Percentiles rank a stretch among this genome's conserved stretches.
Evolutionary conservation across 2,888 invertebrate genomes (phyloP).

Genomic region (Anoplius nigerrimus): DNA sequence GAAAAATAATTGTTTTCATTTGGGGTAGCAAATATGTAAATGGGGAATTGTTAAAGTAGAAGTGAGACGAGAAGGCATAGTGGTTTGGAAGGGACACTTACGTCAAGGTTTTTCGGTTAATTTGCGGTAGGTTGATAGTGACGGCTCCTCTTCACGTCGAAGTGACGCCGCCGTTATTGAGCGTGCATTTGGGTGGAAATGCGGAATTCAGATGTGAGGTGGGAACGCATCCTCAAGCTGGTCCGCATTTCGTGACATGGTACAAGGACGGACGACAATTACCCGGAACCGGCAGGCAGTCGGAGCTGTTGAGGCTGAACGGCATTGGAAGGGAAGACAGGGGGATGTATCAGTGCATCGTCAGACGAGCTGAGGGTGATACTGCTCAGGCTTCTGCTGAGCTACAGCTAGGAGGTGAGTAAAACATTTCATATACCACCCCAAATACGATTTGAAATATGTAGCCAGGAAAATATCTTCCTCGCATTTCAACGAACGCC

Average conservation of each 20-base stretch:
- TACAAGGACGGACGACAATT: conserved; percentile 83
- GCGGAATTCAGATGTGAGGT: conserved; percentile 81
- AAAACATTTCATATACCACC: neutral
- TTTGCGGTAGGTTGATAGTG: conserved; percentile 77
- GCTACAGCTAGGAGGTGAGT: conserved; percentile 82
- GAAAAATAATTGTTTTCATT: too few species aligned
- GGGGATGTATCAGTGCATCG: conserved; percentile 87
- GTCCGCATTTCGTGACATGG: conserved; percentile 79
- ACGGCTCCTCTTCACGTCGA: conserved; percentile 82
- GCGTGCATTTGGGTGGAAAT: conserved; percentile 85
- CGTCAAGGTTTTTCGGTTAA: too few species aligned
- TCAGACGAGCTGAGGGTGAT: conserved; percentile 83
- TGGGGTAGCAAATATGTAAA: too few species aligned
- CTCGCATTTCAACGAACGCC: neutral
- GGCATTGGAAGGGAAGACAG: conserved; percentile 84
- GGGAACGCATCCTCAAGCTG: conserved; percentile 74
- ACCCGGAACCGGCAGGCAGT: conserved; percentile 81
- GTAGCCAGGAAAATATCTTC: conserved; percentile 23
- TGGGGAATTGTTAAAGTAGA: too few species aligned
- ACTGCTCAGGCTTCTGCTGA: conserved; percentile 87
- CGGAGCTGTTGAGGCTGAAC: conserved; percentile 80
- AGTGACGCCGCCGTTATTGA: conserved; percentile 80
- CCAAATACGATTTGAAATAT: too few species aligned
- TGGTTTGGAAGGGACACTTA: too few species aligned
- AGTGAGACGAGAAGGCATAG: too few species aligned